Conservation (phyloP, 1,140 invertebrate species). For the Bombus pascuorum region DNA sequence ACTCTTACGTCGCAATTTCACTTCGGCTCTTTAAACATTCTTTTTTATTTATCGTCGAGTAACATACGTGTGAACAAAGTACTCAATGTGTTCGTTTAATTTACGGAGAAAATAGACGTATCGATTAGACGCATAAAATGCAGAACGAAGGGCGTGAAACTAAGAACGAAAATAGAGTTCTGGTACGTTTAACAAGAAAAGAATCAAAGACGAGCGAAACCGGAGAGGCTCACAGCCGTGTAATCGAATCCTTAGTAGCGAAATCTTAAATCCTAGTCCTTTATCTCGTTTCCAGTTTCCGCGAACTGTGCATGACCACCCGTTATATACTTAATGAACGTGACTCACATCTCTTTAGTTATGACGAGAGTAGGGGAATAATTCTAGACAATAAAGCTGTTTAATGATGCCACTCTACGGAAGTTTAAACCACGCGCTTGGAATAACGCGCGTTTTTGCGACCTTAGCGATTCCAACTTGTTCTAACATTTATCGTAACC, state of each 20-base stretch:
- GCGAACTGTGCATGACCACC: conserved; percentile 47
- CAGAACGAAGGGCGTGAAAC: neutral
- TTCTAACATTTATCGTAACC: too few relatives aligned
- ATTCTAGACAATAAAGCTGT: conserved; percentile 69
- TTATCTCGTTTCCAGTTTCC: conserved; percentile 39
- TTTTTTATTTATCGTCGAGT: neutral
- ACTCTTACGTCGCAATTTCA: neutral
- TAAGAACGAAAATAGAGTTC: conserved; percentile 22
- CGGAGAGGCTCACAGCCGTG: conserved; percentile 37
- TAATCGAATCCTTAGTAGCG: conserved; percentile 34
- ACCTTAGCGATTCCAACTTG: neutral
- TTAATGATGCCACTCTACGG: conserved; percentile 57
- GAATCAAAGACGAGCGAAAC: conserved; percentile 45
- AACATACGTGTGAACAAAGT: neutral
- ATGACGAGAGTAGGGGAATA: conserved; percentile 56
- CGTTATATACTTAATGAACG: conserved; percentile 61
- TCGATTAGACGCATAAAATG: conserved; percentile 17
- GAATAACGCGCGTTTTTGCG: conserved; percentile 2
- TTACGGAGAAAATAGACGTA: neutral
- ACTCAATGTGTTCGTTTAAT: neutral
- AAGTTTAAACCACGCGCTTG: conserved; percentile 30
- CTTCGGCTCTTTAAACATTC: neutral
- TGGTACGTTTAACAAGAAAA: conserved; percentile 26
- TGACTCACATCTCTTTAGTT: conserved; percentile 64
- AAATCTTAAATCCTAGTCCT: conserved; percentile 51